Conservation (phyloP, 2,888 invertebrate genomes). For the Lypha dubia region DNA sequence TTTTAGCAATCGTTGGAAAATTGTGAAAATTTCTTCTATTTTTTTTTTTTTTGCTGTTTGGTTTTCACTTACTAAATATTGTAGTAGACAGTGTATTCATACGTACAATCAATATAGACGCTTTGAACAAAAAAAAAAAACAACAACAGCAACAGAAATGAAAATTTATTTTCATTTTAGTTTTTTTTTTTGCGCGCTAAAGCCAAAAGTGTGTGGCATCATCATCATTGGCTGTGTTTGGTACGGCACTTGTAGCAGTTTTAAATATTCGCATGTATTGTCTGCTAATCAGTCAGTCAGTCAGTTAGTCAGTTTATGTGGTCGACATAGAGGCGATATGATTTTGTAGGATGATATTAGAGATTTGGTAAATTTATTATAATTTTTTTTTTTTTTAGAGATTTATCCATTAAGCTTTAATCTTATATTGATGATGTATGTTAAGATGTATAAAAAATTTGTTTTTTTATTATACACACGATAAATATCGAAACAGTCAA, state of each 20-base stretch:
- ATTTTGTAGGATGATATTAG: constrained; percentile 14
- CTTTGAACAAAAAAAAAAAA: too few relatives aligned
- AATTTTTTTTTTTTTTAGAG: not conserved
- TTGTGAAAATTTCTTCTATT: constrained; percentile 65
- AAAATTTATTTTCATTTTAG: constrained; percentile 55
- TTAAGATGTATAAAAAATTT: not conserved
- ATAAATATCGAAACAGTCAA: not conserved
- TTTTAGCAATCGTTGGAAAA: constrained; percentile 69
- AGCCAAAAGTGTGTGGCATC: constrained; percentile 66
- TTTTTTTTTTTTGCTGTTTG: too few relatives aligned
- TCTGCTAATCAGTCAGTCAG: constrained; percentile 12
- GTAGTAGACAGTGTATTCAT: not conserved
- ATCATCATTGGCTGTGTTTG: constrained; percentile 41
- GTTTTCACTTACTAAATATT: constrained; percentile 58
- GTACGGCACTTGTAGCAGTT: constrained; percentile 51
- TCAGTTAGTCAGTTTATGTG: constrained; percentile 1
- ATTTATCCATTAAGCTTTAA: not conserved
- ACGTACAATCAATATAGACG: constrained; percentile 14
- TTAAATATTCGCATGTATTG: constrained; percentile 36
- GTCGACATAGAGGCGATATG: constrained; percentile 1
- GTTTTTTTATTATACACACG: not conserved
- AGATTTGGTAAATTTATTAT: constrained; percentile 3
- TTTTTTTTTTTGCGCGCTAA: constrained; percentile 55
- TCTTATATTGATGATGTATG: too few relatives aligned
- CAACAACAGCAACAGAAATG: constrained; percentile 46